Conservation (phyloP, 2,888 invertebrate genomes). For the Hirtodrosophila trivittata region DNA sequence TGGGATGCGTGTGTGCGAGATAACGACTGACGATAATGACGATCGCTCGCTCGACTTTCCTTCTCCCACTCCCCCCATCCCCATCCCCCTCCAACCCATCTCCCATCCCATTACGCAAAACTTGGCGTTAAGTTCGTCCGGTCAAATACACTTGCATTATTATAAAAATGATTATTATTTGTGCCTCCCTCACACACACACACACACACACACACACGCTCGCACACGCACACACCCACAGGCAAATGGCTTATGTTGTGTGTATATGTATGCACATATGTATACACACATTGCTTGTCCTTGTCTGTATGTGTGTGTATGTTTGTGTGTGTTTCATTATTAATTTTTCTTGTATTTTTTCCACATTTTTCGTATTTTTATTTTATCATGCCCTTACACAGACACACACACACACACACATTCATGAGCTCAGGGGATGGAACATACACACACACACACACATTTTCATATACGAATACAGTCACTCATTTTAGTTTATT, state of each 20-base stretch:
- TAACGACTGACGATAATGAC: slow-evolving; percentile 59
- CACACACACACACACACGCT: slow-evolving; percentile 18
- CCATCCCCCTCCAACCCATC: neutral
- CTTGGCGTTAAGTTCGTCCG: slow-evolving; percentile 46
- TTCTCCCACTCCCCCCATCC: neutral
- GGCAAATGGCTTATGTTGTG: slow-evolving; percentile 49
- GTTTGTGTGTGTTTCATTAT: slow-evolving; percentile 75
- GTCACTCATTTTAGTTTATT: slow-evolving; percentile 63
- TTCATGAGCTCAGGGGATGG: slow-evolving; percentile 56
- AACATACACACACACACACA: slow-evolving; percentile 41
- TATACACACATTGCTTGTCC: slow-evolving; percentile 56
- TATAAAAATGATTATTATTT: slow-evolving; percentile 76
- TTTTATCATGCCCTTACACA: slow-evolving; percentile 65
- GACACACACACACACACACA: slow-evolving; percentile 41
- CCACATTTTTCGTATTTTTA: slow-evolving; percentile 78
- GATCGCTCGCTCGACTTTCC: slow-evolving; percentile 28
- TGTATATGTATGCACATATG: slow-evolving; percentile 16
- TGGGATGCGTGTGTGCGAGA: slow-evolving; percentile 43
- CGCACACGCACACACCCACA: slow-evolving; percentile 16
- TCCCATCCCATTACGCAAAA: slow-evolving; percentile 35
- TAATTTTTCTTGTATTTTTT: slow-evolving; percentile 77
- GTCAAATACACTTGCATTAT: slow-evolving; percentile 77
- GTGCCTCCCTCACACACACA: slow-evolving; percentile 42
- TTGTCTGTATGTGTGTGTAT: slow-evolving; percentile 58
- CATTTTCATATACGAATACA: slow-evolving; percentile 42